phyloP scores from a whole-genome alignment of 2,797 vertebrate species.

The Oreochromis mossambicus region DNA sequence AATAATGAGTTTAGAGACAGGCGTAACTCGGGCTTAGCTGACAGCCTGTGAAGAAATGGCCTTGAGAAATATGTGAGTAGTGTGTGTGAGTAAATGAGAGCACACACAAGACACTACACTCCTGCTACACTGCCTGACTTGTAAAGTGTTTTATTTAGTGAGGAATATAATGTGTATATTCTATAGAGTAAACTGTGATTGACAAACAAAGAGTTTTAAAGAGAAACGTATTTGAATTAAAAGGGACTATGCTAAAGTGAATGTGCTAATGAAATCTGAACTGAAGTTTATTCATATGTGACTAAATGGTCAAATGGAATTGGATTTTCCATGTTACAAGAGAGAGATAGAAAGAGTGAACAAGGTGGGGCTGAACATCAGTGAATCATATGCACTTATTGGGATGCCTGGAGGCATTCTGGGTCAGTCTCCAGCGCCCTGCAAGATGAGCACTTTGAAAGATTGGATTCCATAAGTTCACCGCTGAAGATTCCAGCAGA shows the following conservation, averaged over 20 bases:
- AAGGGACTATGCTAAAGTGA: neutral
- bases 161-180: neutral
- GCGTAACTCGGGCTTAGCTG: neutral
- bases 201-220: neutral
- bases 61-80: neutral
- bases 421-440: neutral
- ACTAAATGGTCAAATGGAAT: neutral
- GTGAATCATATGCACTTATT: neutral
- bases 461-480: neutral
- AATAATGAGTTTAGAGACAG: neutral
- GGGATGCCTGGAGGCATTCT: neutral
- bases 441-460: neutral
- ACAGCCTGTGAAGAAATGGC: neutral
- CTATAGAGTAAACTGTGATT: neutral
- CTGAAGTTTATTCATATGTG: neutral
- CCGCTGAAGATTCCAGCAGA: neutral
- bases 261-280: neutral
- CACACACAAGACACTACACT: neutral
- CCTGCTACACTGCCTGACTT: neutral
- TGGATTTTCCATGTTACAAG: neutral
- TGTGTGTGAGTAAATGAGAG: neutral
- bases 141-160: neutral
- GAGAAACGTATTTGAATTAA: neutral
- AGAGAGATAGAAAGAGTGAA: neutral
- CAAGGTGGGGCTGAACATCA: neutral